A percentile compares a stretch with the other conserved stretches of the same genome.
Conservation (phyloP, 2,888 invertebrate species). For the Geophilus truncorum region DNA sequence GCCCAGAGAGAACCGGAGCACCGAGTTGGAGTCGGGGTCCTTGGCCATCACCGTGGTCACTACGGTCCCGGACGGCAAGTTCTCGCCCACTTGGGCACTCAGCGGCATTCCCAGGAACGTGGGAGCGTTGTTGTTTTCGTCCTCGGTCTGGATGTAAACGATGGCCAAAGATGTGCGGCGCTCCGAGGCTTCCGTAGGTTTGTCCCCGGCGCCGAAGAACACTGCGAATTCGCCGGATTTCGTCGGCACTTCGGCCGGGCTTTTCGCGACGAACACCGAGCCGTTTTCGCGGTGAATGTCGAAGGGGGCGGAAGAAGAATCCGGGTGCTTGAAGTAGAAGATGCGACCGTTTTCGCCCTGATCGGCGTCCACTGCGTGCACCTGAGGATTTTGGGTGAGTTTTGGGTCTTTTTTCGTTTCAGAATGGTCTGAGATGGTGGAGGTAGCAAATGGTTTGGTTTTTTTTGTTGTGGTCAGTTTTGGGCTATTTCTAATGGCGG, state of each 20-base stretch:
- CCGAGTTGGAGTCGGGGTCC: constrained; percentile 19
- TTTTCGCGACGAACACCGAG: constrained; percentile 41
- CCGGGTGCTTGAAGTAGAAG: constrained; percentile 62
- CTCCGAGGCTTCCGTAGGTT: constrained; percentile 77
- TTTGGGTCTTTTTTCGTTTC: neutral
- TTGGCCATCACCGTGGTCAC: constrained; percentile 32
- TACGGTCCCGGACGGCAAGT: constrained; percentile 34
- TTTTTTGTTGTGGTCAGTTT: too few relatives aligned
- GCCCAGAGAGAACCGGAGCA: neutral
- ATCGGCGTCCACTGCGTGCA: constrained; percentile 77
- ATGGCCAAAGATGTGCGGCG: constrained; percentile 47
- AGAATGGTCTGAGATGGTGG: too few relatives aligned
- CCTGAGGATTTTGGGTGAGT: constrained; percentile 44
- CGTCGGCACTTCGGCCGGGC: constrained; percentile 56
- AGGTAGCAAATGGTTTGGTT: too few relatives aligned
- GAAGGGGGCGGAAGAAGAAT: constrained; percentile 40
- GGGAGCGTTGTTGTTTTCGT: constrained; percentile 40
- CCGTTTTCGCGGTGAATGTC: constrained; percentile 43
- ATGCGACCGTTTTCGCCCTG: constrained; percentile 70
- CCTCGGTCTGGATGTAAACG: constrained; percentile 38
- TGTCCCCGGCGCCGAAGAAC: constrained; percentile 76
- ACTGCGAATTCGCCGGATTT: constrained; percentile 59
- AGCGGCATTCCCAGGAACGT: constrained; percentile 36
- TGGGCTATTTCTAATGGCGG: too few relatives aligned
- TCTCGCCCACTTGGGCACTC: constrained; percentile 35